These are phyloP conservation scores for Dicrurus megarhynchus DNA, from an alignment of 2,113 vertebrate genomes.

Conservation along the genomic window DNA sequence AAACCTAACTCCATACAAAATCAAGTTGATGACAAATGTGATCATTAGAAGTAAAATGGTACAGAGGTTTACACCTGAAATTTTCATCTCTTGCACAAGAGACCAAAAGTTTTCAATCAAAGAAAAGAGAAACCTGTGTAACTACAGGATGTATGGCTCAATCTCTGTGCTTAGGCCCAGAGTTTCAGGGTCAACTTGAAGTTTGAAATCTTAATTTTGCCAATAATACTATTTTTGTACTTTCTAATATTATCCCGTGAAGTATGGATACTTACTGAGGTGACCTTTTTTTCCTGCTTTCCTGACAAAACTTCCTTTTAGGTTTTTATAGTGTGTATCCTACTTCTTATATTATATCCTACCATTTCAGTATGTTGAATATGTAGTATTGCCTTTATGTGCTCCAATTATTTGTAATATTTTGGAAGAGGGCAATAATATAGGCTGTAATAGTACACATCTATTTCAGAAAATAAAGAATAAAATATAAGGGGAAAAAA, in stretches of 20 bases:
- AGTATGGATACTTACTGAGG: background rate
- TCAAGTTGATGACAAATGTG: background rate
- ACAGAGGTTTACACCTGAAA: background rate
- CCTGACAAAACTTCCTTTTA: background rate
- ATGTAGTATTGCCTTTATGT: background rate
- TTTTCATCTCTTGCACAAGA: background rate
- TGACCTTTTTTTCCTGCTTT: background rate
- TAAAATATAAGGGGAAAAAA: background rate
- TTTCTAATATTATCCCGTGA: background rate
- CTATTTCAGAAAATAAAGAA: background rate
- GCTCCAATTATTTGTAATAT: background rate
- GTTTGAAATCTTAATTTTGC: background rate
- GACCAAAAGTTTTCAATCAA: background rate
- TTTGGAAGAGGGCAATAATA: background rate
- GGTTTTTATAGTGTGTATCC: background rate
- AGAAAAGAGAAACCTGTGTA: background rate
- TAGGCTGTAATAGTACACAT: background rate
- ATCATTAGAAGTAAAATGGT: background rate
- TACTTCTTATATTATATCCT: background rate
- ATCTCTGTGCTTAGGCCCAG: background rate
- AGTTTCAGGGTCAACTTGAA: background rate
- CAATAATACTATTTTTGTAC: background rate
- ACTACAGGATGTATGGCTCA: background rate
- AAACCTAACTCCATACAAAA: background rate
- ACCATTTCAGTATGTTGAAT: background rate